Evolutionary conservation across 1,140 invertebrate species (phyloP), one percentile per base, ranked within the genome.

Genomic region (Brachionus rotundiformis): DNA sequence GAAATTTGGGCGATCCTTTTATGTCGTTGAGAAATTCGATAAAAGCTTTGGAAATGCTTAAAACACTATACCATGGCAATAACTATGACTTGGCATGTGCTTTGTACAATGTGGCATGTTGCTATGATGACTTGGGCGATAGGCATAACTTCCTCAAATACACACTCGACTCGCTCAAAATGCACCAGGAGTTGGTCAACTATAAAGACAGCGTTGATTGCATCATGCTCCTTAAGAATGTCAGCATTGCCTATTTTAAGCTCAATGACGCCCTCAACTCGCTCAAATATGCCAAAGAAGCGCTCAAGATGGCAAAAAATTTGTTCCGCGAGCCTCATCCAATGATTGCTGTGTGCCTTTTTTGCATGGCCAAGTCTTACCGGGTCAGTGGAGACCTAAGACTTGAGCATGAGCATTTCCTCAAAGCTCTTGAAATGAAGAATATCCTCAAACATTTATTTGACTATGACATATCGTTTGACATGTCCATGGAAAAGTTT

Each of bases 61-160:
- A 41, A 73, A 7, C 19, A 23, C 8, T 73, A n/a, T 47, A 73
- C 36, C 4, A 44, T 8, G 39, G 33, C 8, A 31, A 73, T 73
- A 27, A 44, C 23, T 23, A 73, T 16, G 68, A 73, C 25, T 11
- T 73, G 39, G 33, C 39, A 11, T 44, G 19, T 19, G 33, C 16
- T 3, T 23, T 73, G 68, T 44, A 73, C 36, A 73, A 73, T 73
- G 39, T 73, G 10, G 68, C 68, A 0, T 41, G 68, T 25, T 41
- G 33, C 39, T 73, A 73, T 73, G 68, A 73, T 73, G 68, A 73
- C 44, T 44, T 73, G 25, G 68, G 68, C 3, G 68, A 73, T 25
- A 44, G 23, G 16, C 13, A 41, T 5, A 73, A 73, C 19, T 73
- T 73, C 44, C 23, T 73, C 5, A 73, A 41, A 6, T 73, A 13